phyloP scores from a whole-genome alignment of 2,113 vertebrate species.

The Peucedramus taeniatus region DNA sequence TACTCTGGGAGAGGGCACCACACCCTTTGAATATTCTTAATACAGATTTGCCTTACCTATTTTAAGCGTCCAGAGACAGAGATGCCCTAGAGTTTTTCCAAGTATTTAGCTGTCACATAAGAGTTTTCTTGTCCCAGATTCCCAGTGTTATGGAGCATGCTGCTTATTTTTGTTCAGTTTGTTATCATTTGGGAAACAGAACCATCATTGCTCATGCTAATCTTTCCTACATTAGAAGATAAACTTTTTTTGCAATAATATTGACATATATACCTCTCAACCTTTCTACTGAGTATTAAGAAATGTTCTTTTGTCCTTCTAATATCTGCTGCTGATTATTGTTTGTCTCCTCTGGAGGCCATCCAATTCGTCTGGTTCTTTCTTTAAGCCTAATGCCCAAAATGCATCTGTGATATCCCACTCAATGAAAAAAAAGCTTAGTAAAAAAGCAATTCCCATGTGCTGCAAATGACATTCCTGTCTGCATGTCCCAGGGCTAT shows the following conservation, averaged over 20 bases:
- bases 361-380: not conserved
- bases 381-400: not conserved
- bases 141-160: not conserved
- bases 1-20: not conserved
- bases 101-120: not conserved
- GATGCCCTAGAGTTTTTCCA: not conserved
- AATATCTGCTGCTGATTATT: not conserved
- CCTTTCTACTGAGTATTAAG: not conserved
- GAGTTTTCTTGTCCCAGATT: not conserved
- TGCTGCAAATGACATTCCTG: not conserved
- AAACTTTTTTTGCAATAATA: not conserved
- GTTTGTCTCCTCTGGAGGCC: not conserved
- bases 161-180: not conserved
- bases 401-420: not conserved
- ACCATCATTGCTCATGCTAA: not conserved
- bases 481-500: not conserved
- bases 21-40: not conserved
- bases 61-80: not conserved
- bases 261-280: not conserved
- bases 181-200: not conserved
- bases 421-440: not conserved
- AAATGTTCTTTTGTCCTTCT: not conserved
- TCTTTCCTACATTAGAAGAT: not conserved
- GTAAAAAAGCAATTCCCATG: not conserved
- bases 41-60: not conserved